Conservation (phyloP, 2,113 vertebrate genomes). For the Pterocles gutturalis region DNA sequence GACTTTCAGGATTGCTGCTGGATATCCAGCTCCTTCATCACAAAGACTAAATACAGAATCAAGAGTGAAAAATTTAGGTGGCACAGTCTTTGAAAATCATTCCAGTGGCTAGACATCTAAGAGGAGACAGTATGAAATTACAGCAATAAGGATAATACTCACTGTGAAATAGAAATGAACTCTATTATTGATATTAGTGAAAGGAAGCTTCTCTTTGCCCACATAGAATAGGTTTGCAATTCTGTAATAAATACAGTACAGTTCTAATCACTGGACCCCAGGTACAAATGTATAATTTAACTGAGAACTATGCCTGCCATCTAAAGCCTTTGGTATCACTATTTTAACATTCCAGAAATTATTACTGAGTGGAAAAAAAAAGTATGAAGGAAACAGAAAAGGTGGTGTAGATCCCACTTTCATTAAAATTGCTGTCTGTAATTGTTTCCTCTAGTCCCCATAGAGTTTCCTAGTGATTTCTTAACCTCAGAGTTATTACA, state of each 20-base stretch:
- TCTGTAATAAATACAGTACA: background rate
- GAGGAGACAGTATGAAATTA: background rate
- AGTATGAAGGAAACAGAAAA: background rate
- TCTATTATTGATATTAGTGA: background rate
- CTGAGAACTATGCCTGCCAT: background rate
- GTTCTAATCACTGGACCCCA: background rate
- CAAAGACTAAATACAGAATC: background rate
- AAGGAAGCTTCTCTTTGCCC: background rate
- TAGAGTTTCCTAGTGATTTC: background rate
- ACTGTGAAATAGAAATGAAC: background rate
- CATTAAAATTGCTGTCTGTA: background rate
- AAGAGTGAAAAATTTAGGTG: background rate
- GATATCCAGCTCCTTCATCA: background rate
- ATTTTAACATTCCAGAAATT: background rate
- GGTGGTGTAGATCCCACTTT: background rate
- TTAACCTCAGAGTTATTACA: background rate
- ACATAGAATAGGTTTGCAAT: background rate
- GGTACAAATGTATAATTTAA: background rate
- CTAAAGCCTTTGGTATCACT: background rate
- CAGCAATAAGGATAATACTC: background rate
- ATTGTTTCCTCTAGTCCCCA: background rate
- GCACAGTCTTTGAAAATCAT: background rate
- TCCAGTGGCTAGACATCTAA: background rate
- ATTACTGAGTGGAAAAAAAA: background rate
- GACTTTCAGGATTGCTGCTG: background rate